Conservation (phyloP, 2,113 vertebrate genomes). For the Tragelaphus buxtoni region DNA sequence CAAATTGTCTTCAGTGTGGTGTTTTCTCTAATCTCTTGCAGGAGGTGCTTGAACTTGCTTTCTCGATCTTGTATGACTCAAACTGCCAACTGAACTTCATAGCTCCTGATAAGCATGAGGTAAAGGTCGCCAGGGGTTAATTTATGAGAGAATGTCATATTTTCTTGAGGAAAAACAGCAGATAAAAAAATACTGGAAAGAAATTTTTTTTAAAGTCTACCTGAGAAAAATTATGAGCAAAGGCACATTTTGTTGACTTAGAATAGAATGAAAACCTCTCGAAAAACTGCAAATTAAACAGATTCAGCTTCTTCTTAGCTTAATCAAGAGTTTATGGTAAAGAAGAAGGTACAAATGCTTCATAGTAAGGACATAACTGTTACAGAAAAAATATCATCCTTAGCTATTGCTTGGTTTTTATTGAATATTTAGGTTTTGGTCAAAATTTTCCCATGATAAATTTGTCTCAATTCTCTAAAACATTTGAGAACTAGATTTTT, state of each 20-base stretch:
- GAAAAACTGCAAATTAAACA: neutral
- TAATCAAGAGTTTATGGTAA: neutral
- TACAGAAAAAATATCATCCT: neutral
- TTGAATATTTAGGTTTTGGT: conserved; percentile 5
- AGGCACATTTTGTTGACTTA: neutral
- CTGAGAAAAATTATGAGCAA: neutral
- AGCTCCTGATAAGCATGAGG: conserved; percentile 99
- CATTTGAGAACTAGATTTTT: conserved; percentile 33
- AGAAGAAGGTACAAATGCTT: neutral
- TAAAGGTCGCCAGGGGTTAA: conserved; percentile 74
- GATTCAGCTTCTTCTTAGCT: neutral
- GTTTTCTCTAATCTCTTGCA: conserved; percentile 69
- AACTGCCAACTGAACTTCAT: conserved; percentile 99
- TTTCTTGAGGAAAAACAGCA: neutral
- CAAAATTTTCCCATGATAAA: conserved; percentile 33
- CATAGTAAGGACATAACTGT: neutral
- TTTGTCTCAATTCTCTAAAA: conserved; percentile 28
- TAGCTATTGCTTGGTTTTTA: neutral
- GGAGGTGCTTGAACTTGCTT: conserved; percentile 98
- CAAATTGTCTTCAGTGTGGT: neutral
- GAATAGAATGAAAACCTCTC: neutral
- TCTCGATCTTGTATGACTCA: conserved; percentile 97
- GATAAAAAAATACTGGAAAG: neutral
- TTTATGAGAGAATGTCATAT: neutral
- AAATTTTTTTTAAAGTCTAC: neutral